Evolutionary conservation across 2,113 vertebrate species (phyloP).

Genomic region (Salvelinus fontinalis): DNA sequence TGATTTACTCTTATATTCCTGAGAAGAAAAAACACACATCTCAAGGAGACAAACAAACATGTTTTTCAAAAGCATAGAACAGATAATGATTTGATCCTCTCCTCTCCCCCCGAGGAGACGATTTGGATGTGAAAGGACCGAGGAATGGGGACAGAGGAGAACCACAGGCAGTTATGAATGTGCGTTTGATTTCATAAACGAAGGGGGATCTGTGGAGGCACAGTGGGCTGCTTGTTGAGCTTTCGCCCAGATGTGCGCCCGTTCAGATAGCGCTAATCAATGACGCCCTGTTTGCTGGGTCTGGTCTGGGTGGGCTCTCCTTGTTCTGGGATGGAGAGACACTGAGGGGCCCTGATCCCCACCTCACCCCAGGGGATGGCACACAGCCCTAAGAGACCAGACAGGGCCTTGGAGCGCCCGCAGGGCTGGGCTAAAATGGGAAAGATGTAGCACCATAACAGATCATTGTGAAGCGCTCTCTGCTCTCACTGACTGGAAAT

Average conservation of each 20-base stretch:
- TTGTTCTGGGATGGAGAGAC: slow-evolving; percentile 46
- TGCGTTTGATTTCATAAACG: slow-evolving; percentile 62
- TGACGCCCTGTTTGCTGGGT: slow-evolving; percentile 58
- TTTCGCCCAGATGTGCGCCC: slow-evolving; percentile 60
- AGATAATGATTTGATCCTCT: slow-evolving; percentile 58
- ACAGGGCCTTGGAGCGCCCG: slow-evolving; percentile 16
- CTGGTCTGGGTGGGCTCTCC: slow-evolving; percentile 28
- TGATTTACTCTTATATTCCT: slow-evolving; percentile 34
- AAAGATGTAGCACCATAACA: slow-evolving; percentile 11
- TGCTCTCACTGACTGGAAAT: not conserved
- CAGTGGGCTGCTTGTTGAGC: slow-evolving; percentile 58
- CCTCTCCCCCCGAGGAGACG: slow-evolving; percentile 40
- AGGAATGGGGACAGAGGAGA: slow-evolving; percentile 50
- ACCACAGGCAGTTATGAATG: slow-evolving; percentile 62
- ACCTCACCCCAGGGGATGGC: slow-evolving; percentile 39
- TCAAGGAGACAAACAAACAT: slow-evolving; percentile 47
- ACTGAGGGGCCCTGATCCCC: slow-evolving; percentile 52
- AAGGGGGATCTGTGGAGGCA: slow-evolving; percentile 35
- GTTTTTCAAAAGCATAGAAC: slow-evolving; percentile 40
- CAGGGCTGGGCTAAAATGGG: slow-evolving; percentile 26
- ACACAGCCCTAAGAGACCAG: slow-evolving; percentile 23
- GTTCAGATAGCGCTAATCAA: slow-evolving; percentile 47
- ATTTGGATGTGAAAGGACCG: slow-evolving; percentile 44
- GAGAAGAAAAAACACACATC: slow-evolving; percentile 42
- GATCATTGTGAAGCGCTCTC: not conserved